Conservation (phyloP, 2,888 invertebrate genomes). For the Polydrusus cervinus region DNA sequence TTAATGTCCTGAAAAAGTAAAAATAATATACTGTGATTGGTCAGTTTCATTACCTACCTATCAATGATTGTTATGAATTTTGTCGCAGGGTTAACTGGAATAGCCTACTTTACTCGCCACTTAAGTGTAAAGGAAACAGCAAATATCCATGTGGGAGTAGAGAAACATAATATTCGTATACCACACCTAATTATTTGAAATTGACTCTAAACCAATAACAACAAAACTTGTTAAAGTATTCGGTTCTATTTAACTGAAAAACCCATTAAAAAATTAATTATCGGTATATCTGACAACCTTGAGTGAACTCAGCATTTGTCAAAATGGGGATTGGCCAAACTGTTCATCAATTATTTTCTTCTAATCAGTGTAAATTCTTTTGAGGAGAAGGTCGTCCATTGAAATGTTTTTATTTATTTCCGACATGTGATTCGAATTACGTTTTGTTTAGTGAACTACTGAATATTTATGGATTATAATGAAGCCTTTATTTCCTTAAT, state of each 20-base stretch:
- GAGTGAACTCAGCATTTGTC: background rate
- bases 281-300: constrained; percentile 1
- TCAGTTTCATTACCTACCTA: no score
- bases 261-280: background rate
- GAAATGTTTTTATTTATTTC: background rate
- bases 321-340: constrained; percentile 3
- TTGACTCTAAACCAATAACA: no score
- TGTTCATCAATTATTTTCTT: constrained; percentile 7
- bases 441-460: background rate
- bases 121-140: no score
- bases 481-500: background rate
- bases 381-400: background rate
- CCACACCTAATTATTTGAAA: no score
- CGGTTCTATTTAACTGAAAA: background rate
- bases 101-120: no score
- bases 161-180: no score
- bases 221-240: no score
- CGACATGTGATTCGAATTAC: background rate
- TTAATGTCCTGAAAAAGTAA: no score
- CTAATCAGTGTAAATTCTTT: background rate
- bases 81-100: no score
- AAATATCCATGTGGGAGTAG: no score
- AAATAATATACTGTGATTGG: no score
- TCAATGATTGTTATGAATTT: no score
- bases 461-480: constrained; percentile 2